Conservation (phyloP, 2,888 invertebrate species). For the Nemoura dubitans region DNA sequence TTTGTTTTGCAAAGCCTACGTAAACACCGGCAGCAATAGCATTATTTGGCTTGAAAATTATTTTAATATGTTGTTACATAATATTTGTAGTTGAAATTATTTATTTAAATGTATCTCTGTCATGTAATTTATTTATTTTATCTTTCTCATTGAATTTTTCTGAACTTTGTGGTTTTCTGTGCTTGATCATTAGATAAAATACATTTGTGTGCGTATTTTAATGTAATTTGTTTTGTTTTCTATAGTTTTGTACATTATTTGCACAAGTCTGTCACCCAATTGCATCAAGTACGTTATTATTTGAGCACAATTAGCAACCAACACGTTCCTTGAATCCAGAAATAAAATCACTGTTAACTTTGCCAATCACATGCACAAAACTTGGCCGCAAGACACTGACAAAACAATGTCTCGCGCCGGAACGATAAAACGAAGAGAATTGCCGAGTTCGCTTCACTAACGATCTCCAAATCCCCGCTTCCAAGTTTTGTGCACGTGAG, state of each 20-base stretch:
- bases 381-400: not conserved
- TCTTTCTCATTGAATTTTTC: not conserved
- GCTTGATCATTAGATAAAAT: slow-evolving; percentile 13
- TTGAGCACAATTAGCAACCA: not conserved
- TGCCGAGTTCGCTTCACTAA: not conserved
- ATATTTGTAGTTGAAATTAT: not conserved
- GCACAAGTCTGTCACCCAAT: not conserved
- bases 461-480: not conserved
- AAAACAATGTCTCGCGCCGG: not conserved
- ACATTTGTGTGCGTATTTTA: slow-evolving; percentile 21
- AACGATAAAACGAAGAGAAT: not conserved
- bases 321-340: not conserved
- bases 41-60: slow-evolving; percentile 9
- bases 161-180: not conserved
- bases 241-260: slow-evolving; percentile 15
- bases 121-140: not conserved
- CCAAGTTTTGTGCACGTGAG: slow-evolving; percentile 12
- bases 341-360: not conserved
- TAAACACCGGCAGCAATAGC: too few species aligned
- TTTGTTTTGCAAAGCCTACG: too few species aligned
- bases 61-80: too few species aligned
- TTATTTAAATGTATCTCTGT: not conserved
- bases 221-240: not conserved
- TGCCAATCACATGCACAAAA: not conserved
- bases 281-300: not conserved